Conservation (phyloP, 2,113 vertebrate species). For the Brachionichthys hirsutus region DNA sequence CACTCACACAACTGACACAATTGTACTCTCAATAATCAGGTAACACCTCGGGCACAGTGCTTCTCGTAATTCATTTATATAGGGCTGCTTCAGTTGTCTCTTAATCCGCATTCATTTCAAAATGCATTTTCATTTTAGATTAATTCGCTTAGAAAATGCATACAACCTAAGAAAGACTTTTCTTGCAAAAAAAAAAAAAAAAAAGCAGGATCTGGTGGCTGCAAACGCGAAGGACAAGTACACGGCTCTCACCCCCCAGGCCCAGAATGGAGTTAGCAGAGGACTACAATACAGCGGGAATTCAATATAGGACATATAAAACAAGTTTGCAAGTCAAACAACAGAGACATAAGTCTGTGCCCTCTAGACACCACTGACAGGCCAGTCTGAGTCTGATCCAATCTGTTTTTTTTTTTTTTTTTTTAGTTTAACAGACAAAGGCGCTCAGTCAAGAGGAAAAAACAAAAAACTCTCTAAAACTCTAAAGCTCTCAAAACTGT, state of each 20-base stretch:
- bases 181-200: too few relatives aligned
- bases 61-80: too few relatives aligned
- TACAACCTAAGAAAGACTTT: not conserved
- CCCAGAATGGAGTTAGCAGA: conserved; percentile 19
- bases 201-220: conserved; percentile 39
- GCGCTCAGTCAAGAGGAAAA: too few relatives aligned
- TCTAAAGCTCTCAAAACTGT: too few relatives aligned
- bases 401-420: too few relatives aligned
- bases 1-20: conserved; percentile 25
- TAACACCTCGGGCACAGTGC: conserved; percentile 26
- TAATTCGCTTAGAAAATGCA: too few relatives aligned
- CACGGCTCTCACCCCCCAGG: conserved; percentile 11
- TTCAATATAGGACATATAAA: conserved; percentile 6
- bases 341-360: fast-evolving
- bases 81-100: conserved; percentile 8
- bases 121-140: not conserved
- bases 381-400: too few relatives aligned
- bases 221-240: conserved; percentile 17
- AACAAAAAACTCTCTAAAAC: too few relatives aligned
- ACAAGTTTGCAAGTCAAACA: not conserved
- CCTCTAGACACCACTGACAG: not conserved
- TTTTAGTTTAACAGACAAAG: too few relatives aligned
- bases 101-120: conserved; percentile 14
- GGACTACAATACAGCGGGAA: conserved; percentile 5
- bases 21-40: conserved; percentile 33